Evolutionary conservation across 2,113 vertebrate species (phyloP).

Genomic region (Apodemus sylvaticus): DNA sequence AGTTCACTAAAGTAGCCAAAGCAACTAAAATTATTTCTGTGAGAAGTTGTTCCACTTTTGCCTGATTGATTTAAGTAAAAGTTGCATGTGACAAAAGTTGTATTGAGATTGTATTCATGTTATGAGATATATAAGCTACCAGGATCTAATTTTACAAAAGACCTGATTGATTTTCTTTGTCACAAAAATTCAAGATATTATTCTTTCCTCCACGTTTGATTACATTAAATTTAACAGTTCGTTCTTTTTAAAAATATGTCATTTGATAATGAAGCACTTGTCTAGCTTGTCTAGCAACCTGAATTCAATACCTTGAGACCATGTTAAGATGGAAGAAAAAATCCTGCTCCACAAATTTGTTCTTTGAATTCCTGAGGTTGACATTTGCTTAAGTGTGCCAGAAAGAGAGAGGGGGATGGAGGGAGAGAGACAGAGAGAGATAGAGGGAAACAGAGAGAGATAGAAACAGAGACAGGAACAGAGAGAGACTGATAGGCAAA

Average conservation of each 20-base stretch:
- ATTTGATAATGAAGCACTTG: neutral
- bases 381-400: no score
- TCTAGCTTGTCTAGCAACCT: no score
- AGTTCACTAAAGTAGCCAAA: neutral
- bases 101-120: neutral
- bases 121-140: neutral
- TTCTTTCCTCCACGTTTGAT: neutral
- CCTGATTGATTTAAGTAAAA: neutral
- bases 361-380: no score
- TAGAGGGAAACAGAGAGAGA: neutral
- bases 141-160: neutral
- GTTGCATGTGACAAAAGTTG: neutral
- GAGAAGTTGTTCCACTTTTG: neutral
- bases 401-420: neutral
- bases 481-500: neutral
- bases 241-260: neutral
- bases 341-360: neutral
- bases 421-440: neutral
- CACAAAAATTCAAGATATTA: neutral
- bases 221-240: neutral
- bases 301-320: neutral
- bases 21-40: neutral
- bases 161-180: neutral
- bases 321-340: neutral
- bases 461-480: neutral